Conservation (phyloP, 2,113 vertebrate species). For the Odontesthes bonariensis region DNA sequence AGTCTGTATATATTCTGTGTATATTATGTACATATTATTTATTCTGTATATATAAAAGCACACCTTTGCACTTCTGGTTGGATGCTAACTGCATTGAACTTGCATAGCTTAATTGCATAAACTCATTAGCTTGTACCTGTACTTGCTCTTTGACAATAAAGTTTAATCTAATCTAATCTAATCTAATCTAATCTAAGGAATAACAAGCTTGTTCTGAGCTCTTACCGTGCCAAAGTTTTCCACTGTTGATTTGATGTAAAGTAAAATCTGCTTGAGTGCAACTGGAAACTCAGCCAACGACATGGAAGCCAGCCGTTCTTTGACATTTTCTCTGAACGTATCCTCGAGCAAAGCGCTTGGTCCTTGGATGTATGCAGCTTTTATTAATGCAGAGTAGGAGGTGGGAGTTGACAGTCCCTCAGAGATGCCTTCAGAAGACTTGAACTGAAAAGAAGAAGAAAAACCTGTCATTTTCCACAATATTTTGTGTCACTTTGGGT, state of each 20-base stretch:
- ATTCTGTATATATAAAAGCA: no score
- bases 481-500: neutral
- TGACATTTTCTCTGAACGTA: constrained; percentile 67
- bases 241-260: constrained; percentile 88
- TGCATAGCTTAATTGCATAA: no score
- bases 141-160: no score
- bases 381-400: constrained; percentile 81
- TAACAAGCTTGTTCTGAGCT: neutral
- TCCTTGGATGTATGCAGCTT: constrained; percentile 79
- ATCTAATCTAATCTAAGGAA: no score
- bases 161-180: no score
- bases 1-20: no score
- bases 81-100: no score
- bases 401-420: neutral
- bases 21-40: no score
- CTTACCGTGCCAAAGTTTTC: constrained; percentile 86
- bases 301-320: constrained; percentile 68
- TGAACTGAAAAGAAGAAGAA: constrained; percentile 72
- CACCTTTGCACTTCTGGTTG: no score
- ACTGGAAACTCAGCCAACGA: constrained; percentile 72
- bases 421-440: constrained; percentile 26
- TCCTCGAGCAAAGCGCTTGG: constrained; percentile 45
- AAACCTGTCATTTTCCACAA: neutral
- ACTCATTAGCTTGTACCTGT: no score
- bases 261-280: constrained; percentile 86